These are phyloP conservation scores for Reinhardtius hippoglossoides DNA, from an alignment of 2,113 vertebrate genomes.

Conservation along the genomic window DNA sequence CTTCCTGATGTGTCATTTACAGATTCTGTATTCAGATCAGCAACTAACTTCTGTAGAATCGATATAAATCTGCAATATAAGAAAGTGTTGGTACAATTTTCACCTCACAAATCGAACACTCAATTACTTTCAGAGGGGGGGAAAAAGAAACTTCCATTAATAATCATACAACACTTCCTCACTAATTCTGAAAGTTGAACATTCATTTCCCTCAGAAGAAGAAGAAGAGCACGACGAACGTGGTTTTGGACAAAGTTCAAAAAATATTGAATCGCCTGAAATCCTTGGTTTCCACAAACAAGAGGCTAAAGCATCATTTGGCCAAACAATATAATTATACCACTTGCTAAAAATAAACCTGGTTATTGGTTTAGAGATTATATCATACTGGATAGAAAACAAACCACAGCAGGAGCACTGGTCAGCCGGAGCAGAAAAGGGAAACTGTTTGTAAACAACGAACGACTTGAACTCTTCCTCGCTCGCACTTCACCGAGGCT, in stretches of 20 bases:
- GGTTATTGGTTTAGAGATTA: slow-evolving; percentile 56
- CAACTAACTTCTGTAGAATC: neutral
- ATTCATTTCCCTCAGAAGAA: neutral
- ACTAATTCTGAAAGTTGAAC: neutral
- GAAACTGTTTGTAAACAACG: slow-evolving; percentile 44
- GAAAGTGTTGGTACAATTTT: neutral
- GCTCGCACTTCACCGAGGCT: slow-evolving; percentile 3
- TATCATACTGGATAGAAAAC: slow-evolving; percentile 44
- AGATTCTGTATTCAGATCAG: too few species aligned
- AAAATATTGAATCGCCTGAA: neutral
- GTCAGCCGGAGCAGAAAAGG: slow-evolving; percentile 12
- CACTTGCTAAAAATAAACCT: slow-evolving; percentile 45
- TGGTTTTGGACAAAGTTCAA: neutral
- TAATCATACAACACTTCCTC: neutral
- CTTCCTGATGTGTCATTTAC: too few species aligned
- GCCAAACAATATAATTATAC: slow-evolving; percentile 28
- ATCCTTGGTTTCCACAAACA: slow-evolving; percentile 21
- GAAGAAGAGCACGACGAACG: neutral
- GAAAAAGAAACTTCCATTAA: neutral
- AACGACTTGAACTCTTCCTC: slow-evolving; percentile 20
- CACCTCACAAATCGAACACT: neutral
- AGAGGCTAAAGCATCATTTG: neutral
- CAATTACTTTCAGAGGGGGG: neutral
- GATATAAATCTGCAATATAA: neutral
- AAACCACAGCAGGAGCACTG: slow-evolving; percentile 38